Conservation (phyloP, 35 echinoderm and acorn worm genomes). For the Apostichopus parvimensis region DNA sequence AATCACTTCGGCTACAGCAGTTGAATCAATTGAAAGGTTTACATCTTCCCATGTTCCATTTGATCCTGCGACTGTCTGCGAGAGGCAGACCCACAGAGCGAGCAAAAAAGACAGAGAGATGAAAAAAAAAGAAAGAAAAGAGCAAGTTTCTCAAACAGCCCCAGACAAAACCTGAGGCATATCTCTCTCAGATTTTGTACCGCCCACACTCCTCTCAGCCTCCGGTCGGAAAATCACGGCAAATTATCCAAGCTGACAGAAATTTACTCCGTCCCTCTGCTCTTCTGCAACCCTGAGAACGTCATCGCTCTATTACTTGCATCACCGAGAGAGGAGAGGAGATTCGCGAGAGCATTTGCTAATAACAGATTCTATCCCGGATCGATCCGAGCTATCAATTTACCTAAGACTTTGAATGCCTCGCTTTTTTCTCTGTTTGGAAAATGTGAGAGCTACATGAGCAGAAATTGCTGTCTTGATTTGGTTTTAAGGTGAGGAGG, state of each 20-base stretch:
- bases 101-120: not conserved
- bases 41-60: not conserved
- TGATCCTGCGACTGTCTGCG: not conserved
- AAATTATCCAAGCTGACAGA: constrained; percentile 10
- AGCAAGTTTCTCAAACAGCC: constrained; percentile 11
- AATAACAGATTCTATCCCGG: constrained; percentile 1
- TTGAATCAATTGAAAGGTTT: not conserved
- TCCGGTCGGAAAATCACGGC: constrained; percentile 5
- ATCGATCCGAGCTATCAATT: constrained; percentile 14
- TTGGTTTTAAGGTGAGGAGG: not conserved
- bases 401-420: constrained; percentile 9
- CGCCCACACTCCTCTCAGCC: constrained; percentile 22
- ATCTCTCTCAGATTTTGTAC: constrained; percentile 17
- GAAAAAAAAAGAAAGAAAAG: not conserved
- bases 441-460: not conserved
- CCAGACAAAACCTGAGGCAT: constrained; percentile 5
- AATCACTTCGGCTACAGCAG: constrained; percentile 8
- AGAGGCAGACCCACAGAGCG: not conserved
- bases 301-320: not conserved
- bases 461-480: not conserved
- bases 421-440: not conserved
- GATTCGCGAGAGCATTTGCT: not conserved
- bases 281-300: not conserved
- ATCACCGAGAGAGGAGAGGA: not conserved
- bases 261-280: not conserved